These are phyloP conservation scores for Hyppa rectilinea DNA, from an alignment of 2,888 invertebrate species.

Conservation along the genomic window DNA sequence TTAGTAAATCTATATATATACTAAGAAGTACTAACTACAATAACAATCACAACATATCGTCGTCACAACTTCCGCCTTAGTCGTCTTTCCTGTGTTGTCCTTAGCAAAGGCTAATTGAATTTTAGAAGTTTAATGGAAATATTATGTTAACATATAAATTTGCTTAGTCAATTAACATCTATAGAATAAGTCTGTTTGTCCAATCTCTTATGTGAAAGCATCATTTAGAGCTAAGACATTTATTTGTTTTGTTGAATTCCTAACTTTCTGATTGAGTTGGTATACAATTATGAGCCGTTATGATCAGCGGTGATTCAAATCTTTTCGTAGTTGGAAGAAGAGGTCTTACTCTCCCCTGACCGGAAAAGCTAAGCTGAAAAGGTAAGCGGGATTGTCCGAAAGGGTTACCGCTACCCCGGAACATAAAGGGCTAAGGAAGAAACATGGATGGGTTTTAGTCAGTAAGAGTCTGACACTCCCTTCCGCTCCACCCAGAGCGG, in stretches of 20 bases:
- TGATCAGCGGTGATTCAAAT: background rate
- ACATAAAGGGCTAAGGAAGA: too few species aligned
- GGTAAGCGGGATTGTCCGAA: too few species aligned
- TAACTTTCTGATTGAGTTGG: background rate
- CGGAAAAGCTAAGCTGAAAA: too few species aligned
- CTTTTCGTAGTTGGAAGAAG: too few species aligned
- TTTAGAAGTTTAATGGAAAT: constrained; percentile 40
- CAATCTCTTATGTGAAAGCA: constrained; percentile 38
- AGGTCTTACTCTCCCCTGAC: too few species aligned
- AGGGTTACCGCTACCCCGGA: too few species aligned
- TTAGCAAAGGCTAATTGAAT: constrained; percentile 9
- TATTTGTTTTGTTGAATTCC: constrained; percentile 40
- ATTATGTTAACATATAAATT: constrained; percentile 37
- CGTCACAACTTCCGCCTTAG: constrained; percentile 1
- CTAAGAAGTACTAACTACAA: too few species aligned
- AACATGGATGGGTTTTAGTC: too few species aligned
- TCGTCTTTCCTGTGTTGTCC: background rate
- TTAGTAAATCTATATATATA: background rate
- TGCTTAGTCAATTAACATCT: constrained; percentile 35
- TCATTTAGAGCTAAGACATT: background rate
- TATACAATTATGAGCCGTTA: background rate
- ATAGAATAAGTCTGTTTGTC: constrained; percentile 1
- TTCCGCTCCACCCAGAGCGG: too few species aligned
- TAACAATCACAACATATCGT: background rate
- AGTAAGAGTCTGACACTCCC: too few species aligned